Conservation (phyloP, 2,888 invertebrate species). For the Mechanitis mazaeus region DNA sequence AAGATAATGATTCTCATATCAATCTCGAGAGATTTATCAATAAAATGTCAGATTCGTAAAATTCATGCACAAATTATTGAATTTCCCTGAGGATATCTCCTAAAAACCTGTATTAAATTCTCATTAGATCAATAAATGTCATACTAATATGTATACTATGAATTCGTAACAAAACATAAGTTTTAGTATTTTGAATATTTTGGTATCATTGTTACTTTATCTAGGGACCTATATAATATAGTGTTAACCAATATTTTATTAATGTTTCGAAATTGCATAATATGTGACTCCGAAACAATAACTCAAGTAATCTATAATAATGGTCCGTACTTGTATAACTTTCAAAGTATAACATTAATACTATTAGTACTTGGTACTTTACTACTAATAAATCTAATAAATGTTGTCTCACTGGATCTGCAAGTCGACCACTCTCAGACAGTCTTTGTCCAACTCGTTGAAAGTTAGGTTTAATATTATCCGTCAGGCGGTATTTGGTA, state of each 20-base stretch:
- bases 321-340: neutral
- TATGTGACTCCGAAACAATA: too few species aligned
- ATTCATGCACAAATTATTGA: conserved; percentile 29
- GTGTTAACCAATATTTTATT: too few species aligned
- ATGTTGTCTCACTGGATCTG: neutral
- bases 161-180: too few species aligned
- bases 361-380: conserved; percentile 1
- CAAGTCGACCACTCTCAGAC: neutral
- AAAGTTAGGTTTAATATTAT: neutral
- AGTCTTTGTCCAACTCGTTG: conserved; percentile 1
- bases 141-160: too few species aligned
- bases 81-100: conserved; percentile 28
- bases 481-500: neutral
- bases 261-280: too few species aligned
- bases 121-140: conserved; percentile 18
- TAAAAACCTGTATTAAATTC: conserved; percentile 23
- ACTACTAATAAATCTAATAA: neutral
- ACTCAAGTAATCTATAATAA: too few species aligned
- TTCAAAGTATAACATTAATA: neutral
- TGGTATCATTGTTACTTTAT: too few species aligned
- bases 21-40: conserved; percentile 33
- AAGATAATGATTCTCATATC: conserved; percentile 25
- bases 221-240: too few species aligned
- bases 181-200: too few species aligned
- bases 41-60: conserved; percentile 32